Conservation (phyloP, 2,797 vertebrate species). For the Gadopsis bispinosus region DNA sequence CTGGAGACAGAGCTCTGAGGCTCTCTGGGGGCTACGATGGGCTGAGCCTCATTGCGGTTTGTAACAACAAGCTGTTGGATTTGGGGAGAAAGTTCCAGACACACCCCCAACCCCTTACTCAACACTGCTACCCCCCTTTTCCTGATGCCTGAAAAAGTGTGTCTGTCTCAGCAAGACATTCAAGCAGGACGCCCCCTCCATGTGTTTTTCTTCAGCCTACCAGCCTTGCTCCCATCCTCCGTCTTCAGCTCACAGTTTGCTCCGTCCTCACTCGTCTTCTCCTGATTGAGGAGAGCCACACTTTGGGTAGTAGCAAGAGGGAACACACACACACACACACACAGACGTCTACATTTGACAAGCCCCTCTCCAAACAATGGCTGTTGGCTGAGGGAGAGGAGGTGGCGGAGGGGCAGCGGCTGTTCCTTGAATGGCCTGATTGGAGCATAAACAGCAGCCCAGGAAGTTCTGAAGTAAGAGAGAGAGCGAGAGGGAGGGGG, state of each 20-base stretch:
- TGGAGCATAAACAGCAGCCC: slow-evolving; percentile 82
- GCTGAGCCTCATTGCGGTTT: slow-evolving; percentile 73
- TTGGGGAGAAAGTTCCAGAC: slow-evolving; percentile 75
- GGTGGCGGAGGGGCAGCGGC: slow-evolving; percentile 51
- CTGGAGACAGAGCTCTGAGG: slow-evolving; percentile 49
- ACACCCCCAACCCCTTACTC: slow-evolving; percentile 61
- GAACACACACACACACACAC: slow-evolving; percentile 51
- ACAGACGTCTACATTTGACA: slow-evolving; percentile 69
- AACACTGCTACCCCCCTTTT: slow-evolving; percentile 22
- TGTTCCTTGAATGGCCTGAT: slow-evolving; percentile 78
- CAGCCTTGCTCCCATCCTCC: slow-evolving; percentile 23
- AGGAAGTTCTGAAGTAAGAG: slow-evolving; percentile 81
- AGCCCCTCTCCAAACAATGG: slow-evolving; percentile 72
- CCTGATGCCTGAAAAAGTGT: slow-evolving; percentile 49
- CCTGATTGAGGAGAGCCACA: slow-evolving; percentile 45
- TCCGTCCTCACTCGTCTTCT: slow-evolving; percentile 14
- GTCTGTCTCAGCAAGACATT: slow-evolving; percentile 53
- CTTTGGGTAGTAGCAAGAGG: slow-evolving; percentile 26
- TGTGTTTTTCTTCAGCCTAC: slow-evolving; percentile 47
- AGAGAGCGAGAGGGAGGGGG: slow-evolving; percentile 41
- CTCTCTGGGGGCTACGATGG: slow-evolving; percentile 55
- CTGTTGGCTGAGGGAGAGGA: slow-evolving; percentile 55
- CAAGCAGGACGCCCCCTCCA: slow-evolving; percentile 56
- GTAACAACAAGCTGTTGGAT: slow-evolving; percentile 78
- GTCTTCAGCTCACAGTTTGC: slow-evolving; percentile 16